Conservation (phyloP, 2,888 invertebrate genomes). For the Conomelus anceps region DNA sequence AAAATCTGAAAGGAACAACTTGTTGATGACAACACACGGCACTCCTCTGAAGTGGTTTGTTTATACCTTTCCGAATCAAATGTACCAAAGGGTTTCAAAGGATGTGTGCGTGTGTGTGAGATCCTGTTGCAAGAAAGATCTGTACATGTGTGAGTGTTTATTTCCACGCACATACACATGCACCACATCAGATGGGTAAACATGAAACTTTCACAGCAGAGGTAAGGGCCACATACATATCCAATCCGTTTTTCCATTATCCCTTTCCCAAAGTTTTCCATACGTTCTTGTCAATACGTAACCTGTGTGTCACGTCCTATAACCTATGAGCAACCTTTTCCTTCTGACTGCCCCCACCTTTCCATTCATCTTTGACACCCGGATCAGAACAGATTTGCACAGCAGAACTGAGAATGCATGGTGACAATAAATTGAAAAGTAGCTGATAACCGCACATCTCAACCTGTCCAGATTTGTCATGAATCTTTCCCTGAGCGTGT, state of each 20-base stretch:
- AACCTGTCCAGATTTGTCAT: background rate
- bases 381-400: background rate
- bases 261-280: background rate
- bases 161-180: background rate
- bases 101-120: too few species aligned
- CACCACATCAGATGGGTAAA: background rate
- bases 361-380: background rate
- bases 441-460: background rate
- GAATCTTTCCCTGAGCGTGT: background rate
- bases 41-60: background rate
- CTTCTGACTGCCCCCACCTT: background rate
- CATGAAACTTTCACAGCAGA: background rate
- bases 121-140: background rate
- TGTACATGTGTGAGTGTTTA: background rate
- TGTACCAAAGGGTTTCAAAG: background rate
- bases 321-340: background rate
- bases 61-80: background rate
- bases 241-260: background rate
- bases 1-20: background rate
- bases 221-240: background rate
- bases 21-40: background rate
- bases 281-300: background rate
- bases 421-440: background rate
- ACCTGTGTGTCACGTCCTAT: background rate
- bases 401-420: background rate